Conservation (phyloP, 2,797 vertebrate species). For the Monodelphis domestica region DNA sequence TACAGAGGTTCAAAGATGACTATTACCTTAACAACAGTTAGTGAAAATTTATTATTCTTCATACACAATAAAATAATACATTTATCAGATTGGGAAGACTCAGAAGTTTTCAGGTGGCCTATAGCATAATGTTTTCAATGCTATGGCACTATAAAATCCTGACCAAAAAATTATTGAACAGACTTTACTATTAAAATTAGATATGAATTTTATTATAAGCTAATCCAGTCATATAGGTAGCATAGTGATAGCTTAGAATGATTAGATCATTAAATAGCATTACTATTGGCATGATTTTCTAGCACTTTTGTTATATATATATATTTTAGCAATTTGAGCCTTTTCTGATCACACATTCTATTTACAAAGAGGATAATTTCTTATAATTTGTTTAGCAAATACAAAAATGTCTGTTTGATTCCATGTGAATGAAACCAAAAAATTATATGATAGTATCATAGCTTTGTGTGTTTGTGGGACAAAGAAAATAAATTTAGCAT, state of each 20-base stretch:
- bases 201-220: background rate
- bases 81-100: background rate
- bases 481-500: constrained; percentile 56
- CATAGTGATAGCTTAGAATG: background rate
- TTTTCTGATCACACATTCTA: background rate
- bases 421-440: constrained; percentile 31
- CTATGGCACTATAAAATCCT: background rate
- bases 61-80: background rate
- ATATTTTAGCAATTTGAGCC: background rate
- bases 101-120: constrained; percentile 2
- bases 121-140: background rate
- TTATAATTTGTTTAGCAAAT: constrained; percentile 43
- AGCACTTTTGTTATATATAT: constrained; percentile 11
- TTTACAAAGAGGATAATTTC: constrained; percentile 39
- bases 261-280: background rate
- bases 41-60: constrained; percentile 5
- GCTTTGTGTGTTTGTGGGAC: background rate
- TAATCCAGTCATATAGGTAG: background rate
- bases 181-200: background rate
- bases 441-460: constrained; percentile 32
- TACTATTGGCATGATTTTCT: background rate
- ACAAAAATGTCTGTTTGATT: constrained; percentile 26
- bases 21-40: constrained; percentile 3
- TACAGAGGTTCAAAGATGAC: constrained; percentile 4
- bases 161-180: background rate